Conservation (phyloP, 2,113 vertebrate species). For the Leptosomus discolor region DNA sequence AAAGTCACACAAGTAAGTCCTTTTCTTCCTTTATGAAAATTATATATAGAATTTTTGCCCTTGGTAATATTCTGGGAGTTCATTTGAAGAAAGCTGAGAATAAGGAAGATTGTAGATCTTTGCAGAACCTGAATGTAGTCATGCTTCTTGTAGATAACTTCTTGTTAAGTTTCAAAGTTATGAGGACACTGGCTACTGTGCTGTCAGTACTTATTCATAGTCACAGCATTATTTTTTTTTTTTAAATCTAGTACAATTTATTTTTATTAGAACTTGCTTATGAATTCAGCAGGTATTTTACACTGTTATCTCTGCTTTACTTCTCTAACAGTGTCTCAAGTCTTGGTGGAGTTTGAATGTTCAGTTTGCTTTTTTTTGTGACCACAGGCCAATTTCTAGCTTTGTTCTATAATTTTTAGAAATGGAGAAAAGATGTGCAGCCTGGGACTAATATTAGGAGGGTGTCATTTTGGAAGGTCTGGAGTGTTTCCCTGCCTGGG, state of each 20-base stretch:
- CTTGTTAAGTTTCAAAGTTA: background rate
- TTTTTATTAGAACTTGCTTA: background rate
- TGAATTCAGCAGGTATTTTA: background rate
- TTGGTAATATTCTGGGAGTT: background rate
- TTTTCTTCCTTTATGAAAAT: background rate
- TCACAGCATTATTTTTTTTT: background rate
- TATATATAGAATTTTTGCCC: background rate
- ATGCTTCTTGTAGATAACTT: background rate
- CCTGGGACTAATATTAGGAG: background rate
- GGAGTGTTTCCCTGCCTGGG: background rate
- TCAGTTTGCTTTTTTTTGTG: background rate
- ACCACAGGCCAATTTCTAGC: background rate
- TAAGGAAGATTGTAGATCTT: background rate
- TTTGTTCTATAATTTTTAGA: background rate
- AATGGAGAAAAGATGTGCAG: background rate
- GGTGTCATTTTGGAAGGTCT: background rate
- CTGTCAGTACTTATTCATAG: background rate
- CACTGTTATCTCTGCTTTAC: background rate
- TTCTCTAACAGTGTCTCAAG: background rate
- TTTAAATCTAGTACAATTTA: background rate
- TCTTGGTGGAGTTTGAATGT: background rate
- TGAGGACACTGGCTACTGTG: background rate
- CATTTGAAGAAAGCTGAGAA: background rate
- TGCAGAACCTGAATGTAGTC: background rate
- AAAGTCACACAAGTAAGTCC: constrained; percentile 67